Evolutionary conservation across 64 coral and sea anemone species (phyloP).

Genomic region (Pocillopora damicornis): DNA sequence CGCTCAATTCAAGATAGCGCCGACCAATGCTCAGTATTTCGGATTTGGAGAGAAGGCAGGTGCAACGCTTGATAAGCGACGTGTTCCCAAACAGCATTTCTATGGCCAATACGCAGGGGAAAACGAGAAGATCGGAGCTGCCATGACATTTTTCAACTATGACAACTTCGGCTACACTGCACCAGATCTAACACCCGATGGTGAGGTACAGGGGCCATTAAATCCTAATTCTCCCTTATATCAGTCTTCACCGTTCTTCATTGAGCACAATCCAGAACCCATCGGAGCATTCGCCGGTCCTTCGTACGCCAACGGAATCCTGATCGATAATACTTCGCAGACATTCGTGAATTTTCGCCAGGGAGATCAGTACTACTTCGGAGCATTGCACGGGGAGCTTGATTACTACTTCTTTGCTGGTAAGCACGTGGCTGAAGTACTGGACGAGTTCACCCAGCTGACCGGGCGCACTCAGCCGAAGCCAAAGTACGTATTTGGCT

Average conservation of each 20-base stretch:
- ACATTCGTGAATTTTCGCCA: slow-evolving; percentile 71
- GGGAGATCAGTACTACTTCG: slow-evolving; percentile 75
- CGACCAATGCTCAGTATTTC: slow-evolving; percentile 57
- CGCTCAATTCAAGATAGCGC: slow-evolving; percentile 73
- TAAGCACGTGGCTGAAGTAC: slow-evolving; percentile 59
- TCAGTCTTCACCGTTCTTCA: slow-evolving; percentile 79
- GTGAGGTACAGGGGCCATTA: slow-evolving; percentile 57
- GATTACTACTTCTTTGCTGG: slow-evolving; percentile 84
- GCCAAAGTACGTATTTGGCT: slow-evolving; percentile 68
- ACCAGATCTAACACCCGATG: slow-evolving; percentile 72
- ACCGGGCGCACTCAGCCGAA: slow-evolving; percentile 55
- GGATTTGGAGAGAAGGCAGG: slow-evolving; percentile 82
- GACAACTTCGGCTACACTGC: slow-evolving; percentile 86
- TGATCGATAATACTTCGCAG: slow-evolving; percentile 82
- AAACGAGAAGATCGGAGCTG: slow-evolving; percentile 62
- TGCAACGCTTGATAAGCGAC: slow-evolving; percentile 60
- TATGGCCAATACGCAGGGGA: slow-evolving; percentile 60
- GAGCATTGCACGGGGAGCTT: slow-evolving; percentile 70
- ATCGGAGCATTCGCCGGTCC: slow-evolving; percentile 46
- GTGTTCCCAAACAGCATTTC: slow-evolving; percentile 80
- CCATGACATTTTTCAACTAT: slow-evolving; percentile 85
- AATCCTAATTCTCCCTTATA: slow-evolving; percentile 77
- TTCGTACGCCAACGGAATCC: slow-evolving; percentile 71
- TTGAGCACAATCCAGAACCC: slow-evolving; percentile 76
- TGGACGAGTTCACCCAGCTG: slow-evolving; percentile 63